phyloP scores from a whole-genome alignment of 2,797 vertebrate genomes.

The Alfaro cultratus region DNA sequence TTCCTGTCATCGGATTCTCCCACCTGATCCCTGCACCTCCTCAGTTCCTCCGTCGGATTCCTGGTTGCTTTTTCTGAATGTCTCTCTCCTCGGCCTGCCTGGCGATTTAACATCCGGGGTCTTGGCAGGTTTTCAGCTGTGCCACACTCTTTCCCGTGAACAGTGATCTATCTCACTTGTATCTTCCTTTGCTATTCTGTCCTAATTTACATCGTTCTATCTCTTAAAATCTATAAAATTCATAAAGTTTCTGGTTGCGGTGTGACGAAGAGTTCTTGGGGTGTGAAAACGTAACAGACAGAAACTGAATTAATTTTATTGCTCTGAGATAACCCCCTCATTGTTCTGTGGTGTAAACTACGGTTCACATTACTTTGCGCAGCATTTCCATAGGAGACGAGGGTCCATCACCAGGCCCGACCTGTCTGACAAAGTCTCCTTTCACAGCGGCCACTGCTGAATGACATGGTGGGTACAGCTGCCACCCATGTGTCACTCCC shows the following conservation, averaged over 20 bases:
- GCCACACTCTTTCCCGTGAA: background rate
- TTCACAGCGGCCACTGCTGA: conserved; percentile 56
- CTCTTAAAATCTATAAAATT: background rate
- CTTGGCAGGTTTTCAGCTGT: background rate
- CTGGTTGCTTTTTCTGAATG: background rate
- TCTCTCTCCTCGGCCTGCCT: background rate
- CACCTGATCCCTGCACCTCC: background rate
- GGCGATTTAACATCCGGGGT: background rate
- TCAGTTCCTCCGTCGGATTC: background rate
- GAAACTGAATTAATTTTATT: background rate
- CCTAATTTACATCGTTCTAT: background rate
- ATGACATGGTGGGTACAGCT: conserved; percentile 68
- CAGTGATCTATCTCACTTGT: background rate
- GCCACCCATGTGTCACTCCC: conserved; percentile 64
- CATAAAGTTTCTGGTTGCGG: background rate
- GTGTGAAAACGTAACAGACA: no score
- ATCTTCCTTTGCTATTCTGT: background rate
- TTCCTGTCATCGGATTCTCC: background rate
- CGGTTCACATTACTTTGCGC: conserved; percentile 22
- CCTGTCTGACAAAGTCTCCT: conserved; percentile 58
- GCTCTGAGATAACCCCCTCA: background rate
- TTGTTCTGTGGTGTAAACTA: conserved; percentile 5
- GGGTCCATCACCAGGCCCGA: conserved; percentile 39
- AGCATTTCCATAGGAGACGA: conserved; percentile 21
- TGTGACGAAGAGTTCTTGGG: background rate